phyloP scores from a whole-genome alignment of 2,888 invertebrate species.

The Cinara cedri region DNA sequence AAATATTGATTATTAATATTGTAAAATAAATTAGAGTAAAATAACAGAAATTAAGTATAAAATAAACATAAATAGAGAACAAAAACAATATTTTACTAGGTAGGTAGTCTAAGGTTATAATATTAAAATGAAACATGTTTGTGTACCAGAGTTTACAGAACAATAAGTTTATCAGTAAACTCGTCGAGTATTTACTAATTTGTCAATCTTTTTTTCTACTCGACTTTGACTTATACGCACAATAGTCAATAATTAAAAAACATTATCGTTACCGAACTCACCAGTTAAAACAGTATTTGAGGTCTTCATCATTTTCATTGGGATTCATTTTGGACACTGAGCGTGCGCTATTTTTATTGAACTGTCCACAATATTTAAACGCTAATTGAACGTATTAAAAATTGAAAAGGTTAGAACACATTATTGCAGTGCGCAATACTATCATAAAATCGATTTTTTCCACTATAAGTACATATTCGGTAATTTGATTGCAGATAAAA shows the following conservation, averaged over 20 bases:
- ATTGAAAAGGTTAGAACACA: neutral
- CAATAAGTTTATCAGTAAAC: neutral
- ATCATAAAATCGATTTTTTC: neutral
- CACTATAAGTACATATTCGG: neutral
- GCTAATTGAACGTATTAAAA: neutral
- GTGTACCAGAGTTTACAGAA: neutral
- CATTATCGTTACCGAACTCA: neutral
- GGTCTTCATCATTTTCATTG: slow-evolving; percentile 13
- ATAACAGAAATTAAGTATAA: too few relatives aligned
- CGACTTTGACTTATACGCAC: neutral
- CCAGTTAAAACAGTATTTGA: slow-evolving; percentile 48
- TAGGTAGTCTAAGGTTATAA: too few relatives aligned
- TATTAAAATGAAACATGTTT: neutral
- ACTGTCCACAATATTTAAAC: neutral
- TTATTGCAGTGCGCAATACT: neutral
- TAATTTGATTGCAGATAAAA: too few relatives aligned
- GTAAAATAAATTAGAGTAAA: too few relatives aligned
- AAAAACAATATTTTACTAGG: too few relatives aligned
- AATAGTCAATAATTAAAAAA: neutral
- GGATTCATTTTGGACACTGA: slow-evolving; percentile 17
- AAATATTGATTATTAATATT: too few relatives aligned
- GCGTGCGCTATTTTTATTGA: neutral
- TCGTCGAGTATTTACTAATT: neutral
- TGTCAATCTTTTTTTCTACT: neutral
- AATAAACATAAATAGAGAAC: too few relatives aligned